Evolutionary conservation across 2,888 invertebrate genomes (phyloP), one percentile per base, ranked within the genome.

Genomic region (Odontocerum albicorne): DNA sequence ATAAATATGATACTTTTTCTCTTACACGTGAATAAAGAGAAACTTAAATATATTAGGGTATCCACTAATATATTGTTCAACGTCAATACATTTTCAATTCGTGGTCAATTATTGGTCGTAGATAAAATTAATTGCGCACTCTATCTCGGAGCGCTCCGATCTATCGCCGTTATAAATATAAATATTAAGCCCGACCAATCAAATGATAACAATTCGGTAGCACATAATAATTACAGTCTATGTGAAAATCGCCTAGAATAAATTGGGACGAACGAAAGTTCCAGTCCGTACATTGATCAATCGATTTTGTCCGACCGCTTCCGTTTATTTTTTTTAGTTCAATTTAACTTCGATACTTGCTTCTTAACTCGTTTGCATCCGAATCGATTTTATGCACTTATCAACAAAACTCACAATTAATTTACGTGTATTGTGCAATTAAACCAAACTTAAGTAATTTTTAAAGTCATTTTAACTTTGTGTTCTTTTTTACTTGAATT

Each of bases 191-290:
- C 16, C 45, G 40, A 22, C 35, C 51, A 56, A 56, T 51, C 56
- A 51, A 51, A 42, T 40, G 50, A 57, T 57, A 52, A 57, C 54
- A 60, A 60, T 57, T 60, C 60, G 52, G 60, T 60, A 60, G 60
- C 60, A 35, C 40, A 46, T 60, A 60, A n/a, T n/a, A n/a, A 60
- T 60, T 60, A 57, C 51, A 54, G 45, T 40, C 49, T 53, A 38
- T 32, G 52, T 49, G 52, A 53, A 53, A 49, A 59, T 44, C 53
- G 49, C 45, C 59, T 59, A 46, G 55, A 45, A 59, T 59, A 55
- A 59, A 59, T 56, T 52, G 59, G 56, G 49, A 55, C 55, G 53
- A 53, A 53, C 46, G 59, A 59, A 59, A 59, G 59, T 59, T 53
- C 55, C 55, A 45, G 45, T 55, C 40, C 52, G 39, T 50, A 53